Conservation (phyloP, 2,113 vertebrate genomes). For the Cavia aperea region DNA sequence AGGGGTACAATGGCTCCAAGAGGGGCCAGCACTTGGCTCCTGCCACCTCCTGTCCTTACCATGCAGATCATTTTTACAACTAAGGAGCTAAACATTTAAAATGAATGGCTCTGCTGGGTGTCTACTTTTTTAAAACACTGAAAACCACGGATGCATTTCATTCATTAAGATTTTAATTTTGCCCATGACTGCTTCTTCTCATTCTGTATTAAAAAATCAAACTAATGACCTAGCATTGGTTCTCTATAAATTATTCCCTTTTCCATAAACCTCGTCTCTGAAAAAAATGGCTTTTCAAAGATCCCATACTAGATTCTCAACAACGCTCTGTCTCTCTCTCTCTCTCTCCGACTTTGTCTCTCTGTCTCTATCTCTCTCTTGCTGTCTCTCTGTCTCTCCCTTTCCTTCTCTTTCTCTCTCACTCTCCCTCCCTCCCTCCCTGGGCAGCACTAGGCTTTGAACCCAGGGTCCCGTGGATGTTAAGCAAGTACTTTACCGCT, state of each 20-base stretch:
- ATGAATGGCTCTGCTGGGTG: background rate
- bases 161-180: slow-evolving; percentile 60
- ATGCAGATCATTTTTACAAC: background rate
- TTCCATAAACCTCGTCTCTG: background rate
- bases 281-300: background rate
- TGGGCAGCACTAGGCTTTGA: background rate
- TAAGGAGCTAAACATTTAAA: background rate
- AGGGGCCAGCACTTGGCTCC: background rate
- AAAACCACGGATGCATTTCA: slow-evolving; percentile 7
- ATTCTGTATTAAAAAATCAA: slow-evolving; percentile 44
- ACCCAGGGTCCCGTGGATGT: background rate
- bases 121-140: background rate
- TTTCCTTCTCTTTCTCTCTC: background rate
- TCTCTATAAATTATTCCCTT: slow-evolving; percentile 9
- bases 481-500: background rate
- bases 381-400: background rate
- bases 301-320: background rate
- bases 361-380: background rate
- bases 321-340: fast-evolving
- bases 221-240: background rate
- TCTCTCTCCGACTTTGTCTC: background rate
- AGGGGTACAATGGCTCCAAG: background rate
- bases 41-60: background rate
- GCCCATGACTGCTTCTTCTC: slow-evolving; percentile 27
- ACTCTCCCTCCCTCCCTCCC: background rate